These are phyloP conservation scores for Sebastiscus albofasciatus DNA, from an alignment of 2,797 vertebrate genomes.

Conservation along the genomic window DNA sequence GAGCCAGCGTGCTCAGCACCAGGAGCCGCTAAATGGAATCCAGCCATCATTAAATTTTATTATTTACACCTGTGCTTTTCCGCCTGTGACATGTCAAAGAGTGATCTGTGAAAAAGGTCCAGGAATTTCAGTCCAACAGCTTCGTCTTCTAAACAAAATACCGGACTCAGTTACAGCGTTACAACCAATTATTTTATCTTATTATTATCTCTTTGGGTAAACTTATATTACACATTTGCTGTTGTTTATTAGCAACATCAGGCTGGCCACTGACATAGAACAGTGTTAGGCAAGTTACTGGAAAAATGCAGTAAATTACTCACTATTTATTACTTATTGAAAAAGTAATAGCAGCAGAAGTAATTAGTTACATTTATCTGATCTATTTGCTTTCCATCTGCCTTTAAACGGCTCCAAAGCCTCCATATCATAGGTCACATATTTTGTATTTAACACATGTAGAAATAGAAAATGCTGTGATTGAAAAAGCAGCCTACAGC, in stretches of 20 bases:
- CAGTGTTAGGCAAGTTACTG: too few species aligned
- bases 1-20: background rate
- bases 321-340: background rate
- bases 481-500: background rate
- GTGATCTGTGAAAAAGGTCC: rapidly evolving
- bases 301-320: background rate
- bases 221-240: too few species aligned
- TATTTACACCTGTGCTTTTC: background rate
- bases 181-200: too few species aligned
- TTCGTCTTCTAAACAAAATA: too few species aligned
- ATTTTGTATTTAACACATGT: background rate
- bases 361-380: background rate
- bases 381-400: background rate
- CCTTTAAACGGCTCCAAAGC: background rate
- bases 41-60: background rate
- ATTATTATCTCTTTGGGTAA: too few species aligned
- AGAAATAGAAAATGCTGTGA: background rate
- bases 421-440: background rate
- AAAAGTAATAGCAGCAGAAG: background rate
- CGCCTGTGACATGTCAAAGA: background rate
- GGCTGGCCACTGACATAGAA: too few species aligned
- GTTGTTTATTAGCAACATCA: too few species aligned
- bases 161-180: too few species aligned
- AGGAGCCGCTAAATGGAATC: background rate
- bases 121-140: background rate